These are phyloP conservation scores for Ridgeia piscesae DNA, from an alignment of 1,140 invertebrate species.

Conservation along the genomic window DNA sequence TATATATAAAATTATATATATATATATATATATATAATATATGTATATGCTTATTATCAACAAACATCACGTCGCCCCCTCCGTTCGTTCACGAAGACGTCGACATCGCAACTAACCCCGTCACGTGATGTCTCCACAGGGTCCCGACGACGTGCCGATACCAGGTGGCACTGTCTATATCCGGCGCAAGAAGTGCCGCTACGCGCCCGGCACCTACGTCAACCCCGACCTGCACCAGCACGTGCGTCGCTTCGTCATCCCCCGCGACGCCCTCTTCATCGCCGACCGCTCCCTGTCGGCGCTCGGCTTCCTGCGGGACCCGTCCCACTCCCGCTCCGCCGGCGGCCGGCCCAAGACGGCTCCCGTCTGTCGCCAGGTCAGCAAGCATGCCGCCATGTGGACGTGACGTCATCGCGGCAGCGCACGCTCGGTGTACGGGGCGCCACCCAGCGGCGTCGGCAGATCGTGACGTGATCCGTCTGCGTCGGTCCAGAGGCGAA, in stretches of 20 bases:
- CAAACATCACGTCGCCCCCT: neutral
- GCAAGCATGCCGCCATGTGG: neutral
- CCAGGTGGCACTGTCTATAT: constrained; percentile 22
- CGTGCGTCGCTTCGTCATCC: constrained; percentile 19
- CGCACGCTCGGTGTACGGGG: neutral
- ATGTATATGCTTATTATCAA: no score
- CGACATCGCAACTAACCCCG: neutral
- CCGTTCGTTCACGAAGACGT: neutral
- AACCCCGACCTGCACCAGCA: constrained; percentile 15
- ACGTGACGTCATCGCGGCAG: neutral
- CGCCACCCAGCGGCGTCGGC: neutral
- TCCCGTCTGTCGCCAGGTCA: neutral
- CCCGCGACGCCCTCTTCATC: constrained; percentile 9
- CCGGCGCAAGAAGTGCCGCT: constrained; percentile 2
- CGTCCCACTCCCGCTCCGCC: neutral
- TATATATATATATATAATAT: no score
- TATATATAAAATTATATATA: no score
- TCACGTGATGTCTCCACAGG: neutral
- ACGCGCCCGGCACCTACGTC: neutral
- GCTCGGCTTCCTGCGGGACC: neutral
- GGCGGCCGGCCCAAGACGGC: neutral
- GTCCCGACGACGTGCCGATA: constrained; percentile 22
- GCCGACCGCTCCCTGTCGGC: constrained; percentile 1
- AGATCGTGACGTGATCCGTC: neutral
- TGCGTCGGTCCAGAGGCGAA: neutral